Evolutionary conservation across 1,140 invertebrate genomes (phyloP).

Genomic region (Oreohelix idahoensis): DNA sequence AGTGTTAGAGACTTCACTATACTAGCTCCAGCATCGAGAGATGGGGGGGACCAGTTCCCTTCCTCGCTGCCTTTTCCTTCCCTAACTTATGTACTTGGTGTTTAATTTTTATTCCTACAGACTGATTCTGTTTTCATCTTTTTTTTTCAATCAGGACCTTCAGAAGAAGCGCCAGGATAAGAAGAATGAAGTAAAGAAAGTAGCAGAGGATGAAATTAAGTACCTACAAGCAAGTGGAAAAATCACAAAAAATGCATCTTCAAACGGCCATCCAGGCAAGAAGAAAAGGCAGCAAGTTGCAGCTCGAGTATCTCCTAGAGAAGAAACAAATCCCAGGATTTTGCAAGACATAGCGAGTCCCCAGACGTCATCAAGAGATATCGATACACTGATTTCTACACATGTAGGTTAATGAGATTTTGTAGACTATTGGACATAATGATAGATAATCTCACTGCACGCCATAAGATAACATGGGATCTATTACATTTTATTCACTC

Average conservation of each 20-base stretch:
- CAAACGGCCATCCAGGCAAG: slow-evolving; percentile 46
- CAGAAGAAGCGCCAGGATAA: slow-evolving; percentile 68
- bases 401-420: neutral
- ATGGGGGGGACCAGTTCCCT: too few relatives aligned
- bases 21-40: too few relatives aligned
- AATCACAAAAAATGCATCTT: slow-evolving; percentile 59
- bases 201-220: slow-evolving; percentile 67
- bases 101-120: too few relatives aligned
- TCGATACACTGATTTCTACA: neutral
- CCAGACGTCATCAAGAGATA: neutral
- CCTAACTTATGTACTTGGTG: too few relatives aligned
- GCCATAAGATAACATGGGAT: too few relatives aligned
- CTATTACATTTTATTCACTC: too few relatives aligned
- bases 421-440: too few relatives aligned
- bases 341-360: neutral
- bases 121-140: slow-evolving; percentile 6
- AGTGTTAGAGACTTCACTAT: too few relatives aligned
- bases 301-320: neutral
- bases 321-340: neutral
- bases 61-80: too few relatives aligned
- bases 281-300: slow-evolving; percentile 45
- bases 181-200: slow-evolving; percentile 63
- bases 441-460: too few relatives aligned
- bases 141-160: slow-evolving; percentile 60
- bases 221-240: slow-evolving; percentile 68